Conservation (phyloP, 2,113 vertebrate species). For the Leucosticte australis region DNA sequence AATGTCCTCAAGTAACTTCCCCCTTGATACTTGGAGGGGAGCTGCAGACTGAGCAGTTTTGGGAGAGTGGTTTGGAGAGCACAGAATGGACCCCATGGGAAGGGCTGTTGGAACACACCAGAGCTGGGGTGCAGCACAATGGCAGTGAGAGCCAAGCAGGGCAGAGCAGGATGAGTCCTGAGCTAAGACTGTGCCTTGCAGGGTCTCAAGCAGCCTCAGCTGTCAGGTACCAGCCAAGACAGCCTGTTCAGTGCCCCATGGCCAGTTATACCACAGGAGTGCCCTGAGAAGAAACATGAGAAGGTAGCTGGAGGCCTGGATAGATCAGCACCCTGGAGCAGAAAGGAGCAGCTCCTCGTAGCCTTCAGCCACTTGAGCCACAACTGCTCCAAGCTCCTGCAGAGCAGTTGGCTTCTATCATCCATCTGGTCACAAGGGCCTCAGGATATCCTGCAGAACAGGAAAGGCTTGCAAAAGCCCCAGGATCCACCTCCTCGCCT, state of each 20-base stretch:
- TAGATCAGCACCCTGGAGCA: rapidly evolving
- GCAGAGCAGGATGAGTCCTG: not conserved
- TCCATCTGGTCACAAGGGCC: not conserved
- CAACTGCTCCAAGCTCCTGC: not conserved
- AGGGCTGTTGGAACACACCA: rapidly evolving
- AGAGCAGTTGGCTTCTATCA: not conserved
- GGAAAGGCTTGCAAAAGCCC: conserved; percentile 41
- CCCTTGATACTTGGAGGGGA: not conserved
- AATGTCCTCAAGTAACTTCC: not conserved
- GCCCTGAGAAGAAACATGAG: not conserved
- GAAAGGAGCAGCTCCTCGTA: not conserved
- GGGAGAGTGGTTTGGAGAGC: not conserved
- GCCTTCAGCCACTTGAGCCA: not conserved
- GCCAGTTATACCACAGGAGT: not conserved
- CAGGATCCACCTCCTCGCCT: not conserved
- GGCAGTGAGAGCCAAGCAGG: not conserved
- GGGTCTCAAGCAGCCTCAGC: not conserved
- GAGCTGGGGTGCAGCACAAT: rapidly evolving
- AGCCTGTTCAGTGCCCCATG: not conserved
- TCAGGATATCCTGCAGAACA: conserved; percentile 63
- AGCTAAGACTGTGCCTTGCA: not conserved
- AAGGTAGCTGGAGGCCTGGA: not conserved
- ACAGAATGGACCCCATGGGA: rapidly evolving
- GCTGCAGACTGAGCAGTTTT: not conserved
- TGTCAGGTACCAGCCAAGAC: not conserved